Conservation (phyloP, 2,888 invertebrate species). For the Cataglyphis livida region DNA sequence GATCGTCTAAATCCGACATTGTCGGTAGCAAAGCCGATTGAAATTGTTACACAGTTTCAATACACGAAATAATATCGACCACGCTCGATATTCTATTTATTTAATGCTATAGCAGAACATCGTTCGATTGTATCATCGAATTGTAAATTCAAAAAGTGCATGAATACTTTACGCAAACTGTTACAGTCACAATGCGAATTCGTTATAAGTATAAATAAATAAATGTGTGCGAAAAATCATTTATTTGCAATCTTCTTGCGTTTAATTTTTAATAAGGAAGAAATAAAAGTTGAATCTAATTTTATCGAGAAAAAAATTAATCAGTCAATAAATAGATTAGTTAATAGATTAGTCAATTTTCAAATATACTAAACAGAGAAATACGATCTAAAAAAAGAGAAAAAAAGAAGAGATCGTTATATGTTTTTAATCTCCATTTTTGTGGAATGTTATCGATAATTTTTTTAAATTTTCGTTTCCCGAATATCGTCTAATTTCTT, state of each 20-base stretch:
- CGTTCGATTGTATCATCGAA: slow-evolving; percentile 23
- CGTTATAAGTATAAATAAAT: slow-evolving; percentile 28
- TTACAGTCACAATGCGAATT: slow-evolving; percentile 4
- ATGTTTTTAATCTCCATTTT: not conserved
- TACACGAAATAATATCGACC: slow-evolving; percentile 35
- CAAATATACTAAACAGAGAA: not conserved
- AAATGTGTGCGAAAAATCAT: slow-evolving; percentile 4
- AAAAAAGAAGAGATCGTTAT: not conserved
- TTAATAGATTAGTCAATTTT: not conserved
- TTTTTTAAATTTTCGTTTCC: slow-evolving; percentile 23
- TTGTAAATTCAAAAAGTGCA: slow-evolving; percentile 26
- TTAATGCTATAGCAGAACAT: slow-evolving; percentile 1
- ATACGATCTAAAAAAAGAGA: not conserved
- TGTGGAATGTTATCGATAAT: slow-evolving; percentile 30
- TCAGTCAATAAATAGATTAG: not conserved
- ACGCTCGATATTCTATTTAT: slow-evolving; percentile 37
- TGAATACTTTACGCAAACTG: not conserved
- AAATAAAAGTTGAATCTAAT: slow-evolving; percentile 8
- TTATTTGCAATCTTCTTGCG: slow-evolving; percentile 2
- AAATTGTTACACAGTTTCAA: slow-evolving; percentile 36
- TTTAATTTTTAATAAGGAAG: slow-evolving; percentile 15
- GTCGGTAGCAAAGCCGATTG: slow-evolving; percentile 28
- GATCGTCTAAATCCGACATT: slow-evolving; percentile 5
- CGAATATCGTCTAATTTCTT: slow-evolving; percentile 39
- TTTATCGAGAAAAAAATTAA: not conserved